Percentiles rank a stretch among this genome's conserved stretches.
These are phyloP conservation scores for Plodia interpunctella DNA, from an alignment of 1,140 invertebrate species.

Conservation along the genomic window DNA sequence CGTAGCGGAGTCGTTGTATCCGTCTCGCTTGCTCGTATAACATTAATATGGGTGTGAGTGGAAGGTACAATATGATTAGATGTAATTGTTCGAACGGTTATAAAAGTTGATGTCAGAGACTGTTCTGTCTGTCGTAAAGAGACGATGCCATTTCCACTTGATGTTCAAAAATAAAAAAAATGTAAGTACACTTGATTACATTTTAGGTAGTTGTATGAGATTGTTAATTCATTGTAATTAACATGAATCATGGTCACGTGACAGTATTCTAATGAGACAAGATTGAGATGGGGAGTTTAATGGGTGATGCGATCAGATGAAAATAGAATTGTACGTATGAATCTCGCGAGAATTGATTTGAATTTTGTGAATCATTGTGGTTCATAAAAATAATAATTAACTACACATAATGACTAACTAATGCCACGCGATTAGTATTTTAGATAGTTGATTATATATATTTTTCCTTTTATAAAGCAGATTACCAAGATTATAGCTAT, in stretches of 20 bases:
- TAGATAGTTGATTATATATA: background rate
- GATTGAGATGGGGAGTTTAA: constrained; percentile 8
- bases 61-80: constrained; percentile 57
- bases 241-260: constrained; percentile 49
- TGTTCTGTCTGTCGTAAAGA: constrained; percentile 72
- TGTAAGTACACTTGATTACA: constrained; percentile 16
- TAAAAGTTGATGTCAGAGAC: constrained; percentile 73
- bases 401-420: background rate
- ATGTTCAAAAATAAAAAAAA: constrained; percentile 39
- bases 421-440: background rate
- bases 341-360: background rate
- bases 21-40: constrained; percentile 40
- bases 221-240: constrained; percentile 45
- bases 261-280: constrained; percentile 28
- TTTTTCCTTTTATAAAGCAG: too few species aligned
- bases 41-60: constrained; percentile 31
- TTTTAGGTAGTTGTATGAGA: constrained; percentile 15
- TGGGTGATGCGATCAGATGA: constrained; percentile 41
- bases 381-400: background rate
- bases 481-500: too few species aligned
- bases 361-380: background rate
- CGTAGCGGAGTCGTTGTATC: constrained; percentile 51
- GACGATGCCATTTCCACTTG: constrained; percentile 50
- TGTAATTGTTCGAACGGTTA: constrained; percentile 75
- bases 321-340: constrained; percentile 29